Base-by-base conservation (phyloP, 2,797 vertebrate genomes). In the Selene dorsalis region DNA sequence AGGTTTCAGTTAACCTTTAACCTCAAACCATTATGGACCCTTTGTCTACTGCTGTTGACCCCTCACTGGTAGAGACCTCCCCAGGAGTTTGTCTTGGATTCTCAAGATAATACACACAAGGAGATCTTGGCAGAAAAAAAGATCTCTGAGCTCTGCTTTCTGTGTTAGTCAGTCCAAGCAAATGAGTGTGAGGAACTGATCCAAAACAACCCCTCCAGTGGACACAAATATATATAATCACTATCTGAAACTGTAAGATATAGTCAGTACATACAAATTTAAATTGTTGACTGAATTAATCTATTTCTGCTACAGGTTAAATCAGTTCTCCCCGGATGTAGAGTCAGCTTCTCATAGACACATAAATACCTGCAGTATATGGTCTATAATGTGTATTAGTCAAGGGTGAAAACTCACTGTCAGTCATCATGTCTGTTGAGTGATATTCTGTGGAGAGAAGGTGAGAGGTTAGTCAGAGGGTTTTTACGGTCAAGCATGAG, bases 1-100 rank as follows among this genome's bases (percentile, higher is more conserved):
- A 91, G 92, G 90, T 92, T 93, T 90, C 60, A 68, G 84, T 94
- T 93, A 92, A 93, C 93, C 90, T 92, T 83, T 89, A 79, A 88
- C 85, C 87, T 62, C 65, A 71, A 90, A 81, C 86, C 87, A 84
- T 88, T 85, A 77, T 11, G 86, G 87, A 88, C 83, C 90, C 84
- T 61, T 77, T 69, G 89, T 90, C 88, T 85, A 84, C 89, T 81
- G 89, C 87, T 84, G 87, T 73, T 88, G 90, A 91, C 84, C 84
- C 83, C 86, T 82, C 84, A 77, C 73, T 83, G 77, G 73, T 83
- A 30, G 82, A 89, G 92, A 94, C 93, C 93, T 93, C 92, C 91
- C 85, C 74, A 12, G 52, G 88, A 91, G 93, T 92, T 93, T 89
- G 85, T 93, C 86, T 91, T 92, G 87, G 89, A 88, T 84, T 83